Evolutionary conservation across 2,888 invertebrate species (phyloP), one percentile per base, ranked within the genome.

Genomic region (Hirtodrosophila cameraria): DNA sequence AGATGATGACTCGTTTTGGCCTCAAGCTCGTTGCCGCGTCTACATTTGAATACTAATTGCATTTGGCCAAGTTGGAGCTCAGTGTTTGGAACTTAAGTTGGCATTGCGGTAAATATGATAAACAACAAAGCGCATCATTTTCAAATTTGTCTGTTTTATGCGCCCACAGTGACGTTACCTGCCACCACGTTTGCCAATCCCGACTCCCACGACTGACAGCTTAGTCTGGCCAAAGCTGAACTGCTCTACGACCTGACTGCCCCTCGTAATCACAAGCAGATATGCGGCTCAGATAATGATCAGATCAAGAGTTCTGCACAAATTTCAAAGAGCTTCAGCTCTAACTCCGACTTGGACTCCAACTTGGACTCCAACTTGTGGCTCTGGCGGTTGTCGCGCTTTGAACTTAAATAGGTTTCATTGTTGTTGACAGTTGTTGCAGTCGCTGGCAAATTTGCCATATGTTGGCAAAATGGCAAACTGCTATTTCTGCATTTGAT

Each of bases 81-180:
- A n/a, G 9, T 11, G 13, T 8, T 36, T 30, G 43, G 33, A 15
- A 30, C 9, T 28, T 23, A 11, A 30, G 25, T 3, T 20, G 53
- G 68, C 41, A 64, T 61, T 79, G 77, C 87, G 87, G 87, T 76
- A 83, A 87, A 87, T 87, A 86, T 83, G 87, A 83, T 80, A 73
- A 83, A 83, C 83, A 87, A 83, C 83, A 83, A 83, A 87, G 87
- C 87, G 84, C 87, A 68, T 86, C 87, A 83, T 71, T 86, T 87
- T 83, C 87, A 83, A 86, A 83, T 87, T 83, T 83, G 83, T 62
- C 79, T 86, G 80, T 59, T 73, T 72, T 62, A 82, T 75, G 79
- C 84, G 80, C 86, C 86, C 86, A 80, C 80, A 63, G 73, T 64
- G 63, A 39, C 25, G 52, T 36, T 38, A 30, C 41, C 38, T 63